phyloP scores from a whole-genome alignment of 2,888 invertebrate species.

The Drosophila sordidula region DNA sequence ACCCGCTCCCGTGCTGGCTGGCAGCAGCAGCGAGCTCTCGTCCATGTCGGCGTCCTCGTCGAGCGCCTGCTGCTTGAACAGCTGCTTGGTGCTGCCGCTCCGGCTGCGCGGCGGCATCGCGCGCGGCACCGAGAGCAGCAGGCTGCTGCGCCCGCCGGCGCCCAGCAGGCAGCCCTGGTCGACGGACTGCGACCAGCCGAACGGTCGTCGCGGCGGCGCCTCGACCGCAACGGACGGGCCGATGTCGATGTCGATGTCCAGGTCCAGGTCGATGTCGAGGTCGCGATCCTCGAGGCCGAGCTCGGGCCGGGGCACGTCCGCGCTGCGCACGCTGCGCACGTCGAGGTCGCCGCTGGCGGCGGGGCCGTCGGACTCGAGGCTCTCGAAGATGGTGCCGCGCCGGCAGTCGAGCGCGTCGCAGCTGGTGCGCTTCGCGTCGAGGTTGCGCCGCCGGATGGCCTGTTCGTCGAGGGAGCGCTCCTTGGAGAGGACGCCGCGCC shows the following conservation, averaged over 20 bases:
- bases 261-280: neutral
- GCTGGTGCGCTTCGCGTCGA: slow-evolving; percentile 86
- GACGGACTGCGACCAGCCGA: slow-evolving; percentile 83
- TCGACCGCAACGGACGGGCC: too few relatives aligned
- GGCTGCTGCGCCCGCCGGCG: slow-evolving; percentile 67
- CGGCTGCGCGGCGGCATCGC: slow-evolving; percentile 85
- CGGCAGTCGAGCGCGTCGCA: slow-evolving; percentile 82
- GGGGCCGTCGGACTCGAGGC: slow-evolving; percentile 83
- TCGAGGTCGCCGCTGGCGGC: slow-evolving; percentile 72
- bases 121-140: slow-evolving; percentile 83
- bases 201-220: slow-evolving; percentile 72
- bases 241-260: neutral
- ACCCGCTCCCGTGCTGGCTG: slow-evolving; percentile 54
- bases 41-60: slow-evolving; percentile 86
- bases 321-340: slow-evolving; percentile 82
- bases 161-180: slow-evolving; percentile 79
- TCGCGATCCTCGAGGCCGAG: slow-evolving; percentile 1
- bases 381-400: slow-evolving; percentile 85
- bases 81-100: slow-evolving; percentile 86
- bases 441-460: slow-evolving; percentile 86
- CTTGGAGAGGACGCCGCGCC: slow-evolving; percentile 84
- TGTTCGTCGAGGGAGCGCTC: slow-evolving; percentile 85
- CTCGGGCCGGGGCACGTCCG: slow-evolving; percentile 66
- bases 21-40: slow-evolving; percentile 86
- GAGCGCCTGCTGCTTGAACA: slow-evolving; percentile 87